These are phyloP conservation scores for Dryobates pubescens DNA, from an alignment of 2,797 vertebrate genomes.

Conservation along the genomic window DNA sequence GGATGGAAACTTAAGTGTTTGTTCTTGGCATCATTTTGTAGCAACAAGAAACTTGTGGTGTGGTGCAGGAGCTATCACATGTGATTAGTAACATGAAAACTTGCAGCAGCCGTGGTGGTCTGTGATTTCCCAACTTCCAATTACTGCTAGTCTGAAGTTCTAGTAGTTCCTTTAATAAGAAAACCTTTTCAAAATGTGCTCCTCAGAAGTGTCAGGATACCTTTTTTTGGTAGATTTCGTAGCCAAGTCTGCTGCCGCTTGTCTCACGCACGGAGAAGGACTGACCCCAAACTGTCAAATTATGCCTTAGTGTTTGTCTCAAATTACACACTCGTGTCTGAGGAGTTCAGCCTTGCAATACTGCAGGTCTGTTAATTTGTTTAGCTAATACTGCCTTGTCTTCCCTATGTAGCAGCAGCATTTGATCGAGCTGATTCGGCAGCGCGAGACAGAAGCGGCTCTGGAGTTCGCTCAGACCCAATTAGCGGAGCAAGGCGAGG, in stretches of 20 bases:
- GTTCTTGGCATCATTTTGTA: not conserved
- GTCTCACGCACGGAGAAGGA: not conserved
- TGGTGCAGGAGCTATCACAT: not conserved
- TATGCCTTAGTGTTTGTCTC: not conserved
- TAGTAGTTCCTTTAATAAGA: not conserved
- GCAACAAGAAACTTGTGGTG: not conserved
- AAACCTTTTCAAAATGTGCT: not conserved
- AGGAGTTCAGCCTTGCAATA: not conserved
- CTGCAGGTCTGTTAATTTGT: not conserved
- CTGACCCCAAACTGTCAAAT: constrained; percentile 19
- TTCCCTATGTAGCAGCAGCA: constrained; percentile 89
- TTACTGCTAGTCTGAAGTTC: not conserved
- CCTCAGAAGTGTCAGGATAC: not conserved
- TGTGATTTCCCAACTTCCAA: not conserved
- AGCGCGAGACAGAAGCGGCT: constrained; percentile 96
- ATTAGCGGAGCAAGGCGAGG: constrained; percentile 96
- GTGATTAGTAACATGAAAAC: not conserved
- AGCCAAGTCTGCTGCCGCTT: not conserved
- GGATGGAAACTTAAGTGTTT: not conserved
- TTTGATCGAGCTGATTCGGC: constrained; percentile 96
- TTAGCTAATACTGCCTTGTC: not conserved
- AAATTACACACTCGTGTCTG: not conserved
- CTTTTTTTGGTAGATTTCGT: not conserved
- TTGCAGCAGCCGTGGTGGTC: not conserved
- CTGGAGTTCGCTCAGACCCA: constrained; percentile 98